Conservation (phyloP, 1,140 invertebrate species). For the Coptotermes formosanus region DNA sequence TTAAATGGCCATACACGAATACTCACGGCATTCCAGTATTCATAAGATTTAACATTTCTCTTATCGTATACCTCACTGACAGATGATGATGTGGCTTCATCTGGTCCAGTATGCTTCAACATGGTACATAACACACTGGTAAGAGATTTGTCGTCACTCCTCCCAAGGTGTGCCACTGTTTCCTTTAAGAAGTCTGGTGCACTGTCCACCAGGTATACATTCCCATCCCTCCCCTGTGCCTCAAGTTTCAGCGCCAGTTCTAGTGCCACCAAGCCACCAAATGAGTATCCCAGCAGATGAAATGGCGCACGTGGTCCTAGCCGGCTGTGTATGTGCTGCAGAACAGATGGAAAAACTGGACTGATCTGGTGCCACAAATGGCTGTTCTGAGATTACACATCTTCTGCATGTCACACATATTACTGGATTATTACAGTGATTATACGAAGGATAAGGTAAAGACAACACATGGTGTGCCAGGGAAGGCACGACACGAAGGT, state of each 20-base stretch:
- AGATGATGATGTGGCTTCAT: not conserved
- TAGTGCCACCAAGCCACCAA: constrained; percentile 27
- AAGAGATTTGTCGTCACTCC: not conserved
- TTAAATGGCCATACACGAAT: too few relatives aligned
- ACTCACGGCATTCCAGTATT: too few relatives aligned
- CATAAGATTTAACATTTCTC: too few relatives aligned
- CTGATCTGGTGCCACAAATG: too few relatives aligned
- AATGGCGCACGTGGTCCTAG: constrained; percentile 33
- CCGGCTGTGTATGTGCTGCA: not conserved
- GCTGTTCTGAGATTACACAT: not conserved
- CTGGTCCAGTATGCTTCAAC: not conserved
- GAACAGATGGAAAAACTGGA: not conserved
- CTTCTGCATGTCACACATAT: too few relatives aligned
- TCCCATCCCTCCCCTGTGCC: not conserved
- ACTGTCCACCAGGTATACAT: constrained; percentile 48
- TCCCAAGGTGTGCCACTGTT: not conserved
- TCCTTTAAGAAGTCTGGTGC: constrained; percentile 45
- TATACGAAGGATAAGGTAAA: too few relatives aligned
- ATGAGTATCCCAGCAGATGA: constrained; percentile 28
- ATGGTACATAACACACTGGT: not conserved
- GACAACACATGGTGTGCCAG: too few relatives aligned
- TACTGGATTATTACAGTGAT: too few relatives aligned
- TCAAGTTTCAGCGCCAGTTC: constrained; percentile 20
- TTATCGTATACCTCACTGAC: not conserved
- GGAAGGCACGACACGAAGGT: too few relatives aligned